Conservation (phyloP, 2,797 vertebrate species). For the Siniperca undulata region DNA sequence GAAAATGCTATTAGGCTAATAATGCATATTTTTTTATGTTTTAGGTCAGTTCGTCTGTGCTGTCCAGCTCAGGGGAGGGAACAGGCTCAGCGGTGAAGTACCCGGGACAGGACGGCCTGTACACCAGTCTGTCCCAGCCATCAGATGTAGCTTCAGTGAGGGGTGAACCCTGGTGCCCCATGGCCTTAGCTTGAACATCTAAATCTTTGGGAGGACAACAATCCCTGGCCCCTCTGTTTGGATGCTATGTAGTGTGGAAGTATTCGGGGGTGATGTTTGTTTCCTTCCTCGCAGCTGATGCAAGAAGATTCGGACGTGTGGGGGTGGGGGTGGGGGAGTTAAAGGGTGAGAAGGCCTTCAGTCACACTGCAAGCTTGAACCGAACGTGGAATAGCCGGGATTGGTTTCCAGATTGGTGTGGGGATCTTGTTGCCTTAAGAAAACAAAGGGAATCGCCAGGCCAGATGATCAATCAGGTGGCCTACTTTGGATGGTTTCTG, state of each 20-base stretch:
- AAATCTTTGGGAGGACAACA: constrained; percentile 65
- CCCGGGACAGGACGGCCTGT: constrained; percentile 92
- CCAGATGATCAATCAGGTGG: constrained; percentile 67
- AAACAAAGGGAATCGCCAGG: constrained; percentile 66
- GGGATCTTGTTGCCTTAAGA: constrained; percentile 65
- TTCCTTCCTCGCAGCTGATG: constrained; percentile 57
- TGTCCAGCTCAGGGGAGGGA: constrained; percentile 91
- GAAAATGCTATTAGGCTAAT: not conserved
- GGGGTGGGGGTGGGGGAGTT: constrained; percentile 5
- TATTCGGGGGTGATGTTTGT: constrained; percentile 55
- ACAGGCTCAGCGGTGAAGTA: constrained; percentile 90
- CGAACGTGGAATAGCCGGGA: constrained; percentile 79
- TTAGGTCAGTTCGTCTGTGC: constrained; percentile 91
- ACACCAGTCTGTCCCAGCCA: constrained; percentile 90
- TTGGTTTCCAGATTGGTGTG: constrained; percentile 68
- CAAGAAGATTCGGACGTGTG: constrained; percentile 52
- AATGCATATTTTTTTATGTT: constrained; percentile 15
- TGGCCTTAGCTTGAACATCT: constrained; percentile 93
- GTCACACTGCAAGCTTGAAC: constrained; percentile 58
- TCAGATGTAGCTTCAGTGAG: constrained; percentile 93
- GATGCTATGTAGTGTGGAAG: constrained; percentile 66
- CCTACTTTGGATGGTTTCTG: constrained; percentile 78
- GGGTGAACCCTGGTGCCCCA: constrained; percentile 95
- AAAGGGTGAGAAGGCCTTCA: constrained; percentile 41
- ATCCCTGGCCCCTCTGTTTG: constrained; percentile 61